Percentiles rank a stretch among this genome's conserved stretches.
phyloP scores from a whole-genome alignment of 2,888 invertebrate species.

The Drosophila atripex region DNA sequence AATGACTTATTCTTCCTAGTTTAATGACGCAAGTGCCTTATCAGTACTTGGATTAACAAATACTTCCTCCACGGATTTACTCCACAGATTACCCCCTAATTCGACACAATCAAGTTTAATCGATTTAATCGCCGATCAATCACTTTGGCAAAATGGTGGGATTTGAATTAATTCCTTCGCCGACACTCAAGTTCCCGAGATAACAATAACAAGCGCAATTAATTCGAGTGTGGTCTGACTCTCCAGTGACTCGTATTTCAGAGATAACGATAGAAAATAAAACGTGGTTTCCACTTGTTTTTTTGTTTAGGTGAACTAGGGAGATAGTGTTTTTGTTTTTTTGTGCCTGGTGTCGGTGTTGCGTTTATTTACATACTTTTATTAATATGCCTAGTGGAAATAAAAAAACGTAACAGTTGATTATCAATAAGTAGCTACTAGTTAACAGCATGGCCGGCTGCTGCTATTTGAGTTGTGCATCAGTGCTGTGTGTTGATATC shows the following conservation, averaged over 20 bases:
- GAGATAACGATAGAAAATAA: constrained; percentile 4
- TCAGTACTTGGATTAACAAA: constrained; percentile 7
- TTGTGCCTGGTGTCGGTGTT: constrained; percentile 17
- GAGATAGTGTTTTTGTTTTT: no score
- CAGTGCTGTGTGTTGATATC: constrained; percentile 29
- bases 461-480: constrained; percentile 42
- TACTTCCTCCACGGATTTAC: constrained; percentile 2
- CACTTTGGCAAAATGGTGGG: not conserved
- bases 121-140: constrained; percentile 27
- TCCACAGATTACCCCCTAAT: not conserved
- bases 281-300: not conserved
- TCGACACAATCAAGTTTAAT: not conserved
- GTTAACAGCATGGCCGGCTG: constrained; percentile 30
- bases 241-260: no score
- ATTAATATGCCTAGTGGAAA: constrained; percentile 20
- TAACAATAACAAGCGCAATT: constrained; percentile 20
- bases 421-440: constrained; percentile 18
- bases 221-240: constrained; percentile 21
- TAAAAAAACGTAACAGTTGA: constrained; percentile 23
- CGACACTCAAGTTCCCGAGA: constrained; percentile 23
- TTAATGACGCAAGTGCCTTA: constrained; percentile 3
- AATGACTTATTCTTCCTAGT: not conserved
- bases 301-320: not conserved
- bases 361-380: constrained; percentile 30
- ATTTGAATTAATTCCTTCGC: constrained; percentile 13